A percentile compares a stretch with the other conserved stretches of the same genome.
These are phyloP conservation scores for Caenorhabditis inopinata DNA, from an alignment of 1,140 invertebrate genomes.

Conservation along the genomic window DNA sequence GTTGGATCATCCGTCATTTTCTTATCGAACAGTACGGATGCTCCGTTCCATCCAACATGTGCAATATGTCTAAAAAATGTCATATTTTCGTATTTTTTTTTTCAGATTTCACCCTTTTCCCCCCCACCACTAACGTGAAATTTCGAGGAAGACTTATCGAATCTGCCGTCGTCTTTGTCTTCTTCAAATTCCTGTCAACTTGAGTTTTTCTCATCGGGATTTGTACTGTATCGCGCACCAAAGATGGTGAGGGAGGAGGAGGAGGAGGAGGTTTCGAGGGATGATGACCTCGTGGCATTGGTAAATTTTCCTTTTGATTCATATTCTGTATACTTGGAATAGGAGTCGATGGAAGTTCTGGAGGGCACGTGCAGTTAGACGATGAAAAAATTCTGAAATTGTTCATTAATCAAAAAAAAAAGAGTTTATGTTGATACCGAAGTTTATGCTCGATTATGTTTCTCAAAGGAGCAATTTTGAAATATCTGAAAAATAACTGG, in stretches of 20 bases:
- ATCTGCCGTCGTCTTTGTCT: background rate
- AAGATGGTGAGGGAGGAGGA: background rate
- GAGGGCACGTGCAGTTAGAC: conserved; percentile 3
- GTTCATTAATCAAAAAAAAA: background rate
- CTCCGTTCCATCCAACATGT: conserved; percentile 50
- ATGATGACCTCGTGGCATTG: background rate
- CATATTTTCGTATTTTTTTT: too few relatives aligned
- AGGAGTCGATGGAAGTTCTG: conserved; percentile 36
- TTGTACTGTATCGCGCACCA: background rate
- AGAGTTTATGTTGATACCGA: background rate
- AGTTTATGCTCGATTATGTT: conserved; percentile 36
- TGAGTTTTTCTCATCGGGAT: conserved; percentile 36
- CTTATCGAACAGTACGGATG: conserved; percentile 38
- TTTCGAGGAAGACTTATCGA: conserved; percentile 45
- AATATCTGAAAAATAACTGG: too few relatives aligned
- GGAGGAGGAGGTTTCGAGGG: background rate
- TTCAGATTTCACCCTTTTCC: too few relatives aligned
- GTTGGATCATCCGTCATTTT: conserved; percentile 38
- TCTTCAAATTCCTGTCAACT: conserved; percentile 37
- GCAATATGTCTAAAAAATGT: conserved; percentile 50
- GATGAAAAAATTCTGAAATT: background rate
- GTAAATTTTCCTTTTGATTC: background rate
- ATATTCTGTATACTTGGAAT: background rate
- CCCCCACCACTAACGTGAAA: conserved; percentile 51
- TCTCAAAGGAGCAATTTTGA: conserved; percentile 18